A percentile compares a stretch with the other conserved stretches of the same genome.
phyloP scores from a whole-genome alignment of 2,113 vertebrate species.

The Vidua chalybeata region DNA sequence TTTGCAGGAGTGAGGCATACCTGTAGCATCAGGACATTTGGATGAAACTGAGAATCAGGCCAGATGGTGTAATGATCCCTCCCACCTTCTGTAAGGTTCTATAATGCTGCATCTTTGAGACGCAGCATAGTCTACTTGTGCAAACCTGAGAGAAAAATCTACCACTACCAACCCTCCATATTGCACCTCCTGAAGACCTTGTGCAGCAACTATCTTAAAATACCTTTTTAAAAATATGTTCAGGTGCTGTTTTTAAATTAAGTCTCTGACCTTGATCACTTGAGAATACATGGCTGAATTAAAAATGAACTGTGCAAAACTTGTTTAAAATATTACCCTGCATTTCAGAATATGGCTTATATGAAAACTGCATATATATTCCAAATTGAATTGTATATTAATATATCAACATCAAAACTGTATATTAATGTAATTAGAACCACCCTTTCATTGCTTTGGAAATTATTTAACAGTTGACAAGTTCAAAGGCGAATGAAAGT shows the following conservation, averaged over 20 bases:
- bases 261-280: neutral
- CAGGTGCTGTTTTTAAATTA: neutral
- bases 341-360: neutral
- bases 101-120: neutral
- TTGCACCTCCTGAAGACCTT: neutral
- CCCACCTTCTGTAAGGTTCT: neutral
- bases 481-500: slow-evolving; percentile 4
- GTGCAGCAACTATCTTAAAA: neutral
- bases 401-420: neutral
- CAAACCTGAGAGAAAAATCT: neutral
- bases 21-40: neutral
- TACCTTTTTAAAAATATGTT: neutral
- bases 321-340: neutral
- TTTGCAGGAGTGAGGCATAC: neutral
- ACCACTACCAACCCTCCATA: neutral
- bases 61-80: neutral
- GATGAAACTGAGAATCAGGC: neutral
- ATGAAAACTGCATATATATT: neutral
- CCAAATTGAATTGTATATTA: neutral
- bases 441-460: neutral
- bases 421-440: neutral
- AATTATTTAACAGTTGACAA: neutral
- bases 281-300: neutral
- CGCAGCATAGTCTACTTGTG: neutral
- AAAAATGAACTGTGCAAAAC: neutral